These are phyloP conservation scores for Perdix hodgsoniae DNA, from an alignment of 2,797 vertebrate species.

Conservation along the genomic window DNA sequence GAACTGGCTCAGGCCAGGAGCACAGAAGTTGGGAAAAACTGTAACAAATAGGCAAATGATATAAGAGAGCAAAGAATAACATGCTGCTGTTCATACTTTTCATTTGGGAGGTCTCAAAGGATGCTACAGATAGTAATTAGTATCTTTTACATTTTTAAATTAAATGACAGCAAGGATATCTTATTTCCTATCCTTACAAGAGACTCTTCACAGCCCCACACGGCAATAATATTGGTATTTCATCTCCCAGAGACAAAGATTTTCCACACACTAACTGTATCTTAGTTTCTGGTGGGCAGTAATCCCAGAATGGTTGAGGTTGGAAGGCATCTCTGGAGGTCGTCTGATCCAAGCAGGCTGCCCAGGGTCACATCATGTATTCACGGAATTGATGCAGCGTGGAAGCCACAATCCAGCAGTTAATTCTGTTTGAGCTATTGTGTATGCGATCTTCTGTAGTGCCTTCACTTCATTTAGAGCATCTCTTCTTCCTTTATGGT, in stretches of 20 bases:
- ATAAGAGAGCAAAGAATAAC: too few relatives aligned
- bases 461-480: not conserved
- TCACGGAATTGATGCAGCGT: not conserved
- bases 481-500: not conserved
- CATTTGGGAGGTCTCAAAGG: not conserved
- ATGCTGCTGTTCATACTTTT: not conserved
- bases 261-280: not conserved
- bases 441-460: not conserved
- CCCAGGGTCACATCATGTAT: not conserved
- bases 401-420: not conserved
- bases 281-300: not conserved
- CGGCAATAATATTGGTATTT: not conserved
- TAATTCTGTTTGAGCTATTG: not conserved
- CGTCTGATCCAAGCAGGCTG: not conserved
- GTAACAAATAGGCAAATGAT: not conserved
- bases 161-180: not conserved
- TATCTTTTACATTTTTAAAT: not conserved
- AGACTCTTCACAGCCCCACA: not conserved
- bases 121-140: not conserved
- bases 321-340: not conserved
- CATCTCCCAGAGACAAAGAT: fast-evolving
- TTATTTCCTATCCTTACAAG: not conserved
- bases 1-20: not conserved
- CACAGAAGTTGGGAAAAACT: not conserved
- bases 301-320: not conserved